Conservation (phyloP, 2,797 vertebrate genomes). For the Xenentodon cancila region DNA sequence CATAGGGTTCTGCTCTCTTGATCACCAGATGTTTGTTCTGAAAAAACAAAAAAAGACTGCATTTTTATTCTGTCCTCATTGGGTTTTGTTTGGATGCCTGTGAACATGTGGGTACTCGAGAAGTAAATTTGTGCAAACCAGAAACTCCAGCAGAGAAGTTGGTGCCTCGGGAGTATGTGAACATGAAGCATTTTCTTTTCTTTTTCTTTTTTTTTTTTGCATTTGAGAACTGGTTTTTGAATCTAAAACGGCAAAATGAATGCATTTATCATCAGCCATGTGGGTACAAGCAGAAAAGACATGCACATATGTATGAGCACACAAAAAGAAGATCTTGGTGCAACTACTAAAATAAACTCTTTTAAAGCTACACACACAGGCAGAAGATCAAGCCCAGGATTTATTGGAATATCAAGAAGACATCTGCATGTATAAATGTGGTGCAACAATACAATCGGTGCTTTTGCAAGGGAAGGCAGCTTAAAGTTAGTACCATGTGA, state of each 20-base stretch:
- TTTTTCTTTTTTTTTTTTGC: neutral
- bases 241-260: conserved; percentile 16
- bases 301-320: conserved; percentile 6
- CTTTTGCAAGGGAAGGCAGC: conserved; percentile 49
- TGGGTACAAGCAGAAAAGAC: neutral
- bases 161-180: conserved; percentile 8
- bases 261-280: conserved; percentile 31
- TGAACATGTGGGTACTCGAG: neutral
- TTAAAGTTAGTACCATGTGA: conserved; percentile 70
- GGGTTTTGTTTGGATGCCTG: conserved; percentile 15
- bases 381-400: conserved; percentile 15
- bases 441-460: conserved; percentile 44
- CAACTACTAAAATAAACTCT: neutral
- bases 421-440: conserved; percentile 55
- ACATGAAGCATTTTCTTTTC: conserved; percentile 24
- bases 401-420: conserved; percentile 30
- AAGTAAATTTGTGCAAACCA: conserved; percentile 8
- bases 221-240: conserved; percentile 19
- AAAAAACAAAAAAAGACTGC: conserved; percentile 19
- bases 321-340: neutral
- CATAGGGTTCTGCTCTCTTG: conserved; percentile 8
- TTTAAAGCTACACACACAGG: neutral
- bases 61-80: conserved; percentile 10
- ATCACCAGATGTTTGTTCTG: conserved; percentile 7
- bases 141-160: conserved; percentile 13